Evolutionary conservation across 2,797 vertebrate species (phyloP).

Genomic region (Clarias pachynema): DNA sequence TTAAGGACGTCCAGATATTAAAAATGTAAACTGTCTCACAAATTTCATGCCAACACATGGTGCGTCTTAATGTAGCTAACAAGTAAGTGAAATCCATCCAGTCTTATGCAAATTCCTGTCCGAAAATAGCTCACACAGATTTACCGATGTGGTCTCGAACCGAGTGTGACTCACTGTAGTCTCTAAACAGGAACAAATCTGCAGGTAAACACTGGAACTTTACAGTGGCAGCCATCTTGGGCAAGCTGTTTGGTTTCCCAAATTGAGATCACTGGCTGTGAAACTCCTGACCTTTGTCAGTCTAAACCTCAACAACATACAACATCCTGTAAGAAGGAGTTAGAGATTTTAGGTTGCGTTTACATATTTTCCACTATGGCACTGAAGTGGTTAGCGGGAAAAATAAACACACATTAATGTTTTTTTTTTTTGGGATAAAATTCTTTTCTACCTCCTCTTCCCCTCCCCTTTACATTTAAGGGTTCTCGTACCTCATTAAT

Average conservation of each 20-base stretch:
- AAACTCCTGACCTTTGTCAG: not conserved
- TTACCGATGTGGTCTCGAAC: not conserved
- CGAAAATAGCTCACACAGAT: not conserved
- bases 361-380: not conserved
- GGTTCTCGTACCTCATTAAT: not conserved
- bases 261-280: not conserved
- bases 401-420: not conserved
- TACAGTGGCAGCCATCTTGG: not conserved
- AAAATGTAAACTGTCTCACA: not conserved
- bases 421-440: not conserved
- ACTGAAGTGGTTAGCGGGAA: not conserved
- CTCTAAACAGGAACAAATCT: not conserved
- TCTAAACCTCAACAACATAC: not conserved
- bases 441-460: not conserved
- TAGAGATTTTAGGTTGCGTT: not conserved
- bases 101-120: conserved; percentile 1
- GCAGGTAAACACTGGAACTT: not conserved
- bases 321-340: not conserved
- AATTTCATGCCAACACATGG: not conserved
- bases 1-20: not conserved
- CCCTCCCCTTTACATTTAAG: not conserved
- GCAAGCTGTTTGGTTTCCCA: not conserved
- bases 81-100: not conserved
- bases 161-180: not conserved
- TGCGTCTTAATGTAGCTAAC: not conserved